Evolutionary conservation across 1,140 invertebrate species (phyloP), one percentile per base, ranked within the genome.

Genomic region (Drosophila guanche): DNA sequence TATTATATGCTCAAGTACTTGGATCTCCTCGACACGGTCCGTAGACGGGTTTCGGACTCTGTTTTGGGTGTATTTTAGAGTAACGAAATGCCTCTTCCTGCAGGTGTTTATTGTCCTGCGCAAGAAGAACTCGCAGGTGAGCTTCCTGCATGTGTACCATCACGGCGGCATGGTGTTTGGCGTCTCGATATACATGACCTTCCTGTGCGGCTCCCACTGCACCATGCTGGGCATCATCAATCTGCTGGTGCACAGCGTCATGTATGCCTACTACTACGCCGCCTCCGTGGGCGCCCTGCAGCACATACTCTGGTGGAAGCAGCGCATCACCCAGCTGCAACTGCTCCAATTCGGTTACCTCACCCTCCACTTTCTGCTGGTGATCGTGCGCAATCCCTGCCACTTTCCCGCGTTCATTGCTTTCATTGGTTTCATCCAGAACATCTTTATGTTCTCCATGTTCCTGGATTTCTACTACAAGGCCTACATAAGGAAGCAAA

Each of bases 91-190:
- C 22, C 0, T 27, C 3, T 40, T 41, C 16, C 70, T 40, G 2
- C 59, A 93, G 86, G 92, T 96, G n/a, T 96, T 96, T 85, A 96
- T 97, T 79, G 93, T 96, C 50, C 79, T 96, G 47, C 93, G 96
- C 3, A 97, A 97, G 90, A 97, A 97, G 88, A 93, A 95, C 60
- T 94, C 94, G 63, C 96, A 97, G 92, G 92, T 97, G 3, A 95
- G 95, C 10, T 96, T 97, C 79, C 93, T 97, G 4, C 97, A 97
- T 73, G 93, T 97, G 0, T 96, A 96, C 89, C 96, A 97, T 90
- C 96, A 98, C 83, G 93, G 93, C 5, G 94, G 94, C 1, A 97
- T 97, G 95, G 90, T 94, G 2, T 71, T 93, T 4, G 91, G 91
- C 0, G 90, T 90, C 10, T 94, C 93, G 92, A 66, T 80, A 10